Percentiles rank a stretch among this genome's conserved stretches.
phyloP scores from a whole-genome alignment of 2,888 invertebrate genomes.

The Latheticus oryzae region DNA sequence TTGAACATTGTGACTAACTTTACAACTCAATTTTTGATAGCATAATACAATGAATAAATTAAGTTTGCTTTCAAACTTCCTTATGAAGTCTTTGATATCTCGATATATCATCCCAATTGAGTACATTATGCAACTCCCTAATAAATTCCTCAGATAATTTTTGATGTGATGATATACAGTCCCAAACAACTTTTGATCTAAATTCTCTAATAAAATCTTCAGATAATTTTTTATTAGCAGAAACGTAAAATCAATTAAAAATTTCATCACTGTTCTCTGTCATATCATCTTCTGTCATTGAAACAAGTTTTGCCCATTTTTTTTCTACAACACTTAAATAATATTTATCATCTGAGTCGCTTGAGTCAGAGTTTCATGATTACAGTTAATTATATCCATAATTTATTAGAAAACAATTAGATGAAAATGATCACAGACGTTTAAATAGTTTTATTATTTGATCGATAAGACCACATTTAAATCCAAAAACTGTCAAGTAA shows the following conservation, averaged over 20 bases:
- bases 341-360: conserved; percentile 18
- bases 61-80: conserved; percentile 6
- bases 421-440: too few species aligned
- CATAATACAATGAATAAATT: conserved; percentile 2
- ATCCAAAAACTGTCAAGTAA: too few species aligned
- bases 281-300: conserved; percentile 27
- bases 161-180: conserved; percentile 11
- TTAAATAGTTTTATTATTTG: too few species aligned
- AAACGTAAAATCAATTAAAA: conserved; percentile 24
- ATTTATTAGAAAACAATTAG: too few species aligned
- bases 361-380: conserved; percentile 13
- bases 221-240: conserved; percentile 29
- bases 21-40: conserved; percentile 4
- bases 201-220: conserved; percentile 27
- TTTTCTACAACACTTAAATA: too few species aligned
- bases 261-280: conserved; percentile 25
- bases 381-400: too few species aligned
- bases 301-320: conserved; percentile 24
- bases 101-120: conserved; percentile 17
- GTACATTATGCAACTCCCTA: conserved; percentile 5
- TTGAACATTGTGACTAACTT: conserved; percentile 2
- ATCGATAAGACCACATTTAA: too few species aligned
- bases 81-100: conserved; percentile 11
- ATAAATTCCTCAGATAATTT: conserved; percentile 20
- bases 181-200: conserved; percentile 28